Evolutionary conservation across 2,113 vertebrate species (phyloP).

Genomic region (Epinephelus cyanopodus): DNA sequence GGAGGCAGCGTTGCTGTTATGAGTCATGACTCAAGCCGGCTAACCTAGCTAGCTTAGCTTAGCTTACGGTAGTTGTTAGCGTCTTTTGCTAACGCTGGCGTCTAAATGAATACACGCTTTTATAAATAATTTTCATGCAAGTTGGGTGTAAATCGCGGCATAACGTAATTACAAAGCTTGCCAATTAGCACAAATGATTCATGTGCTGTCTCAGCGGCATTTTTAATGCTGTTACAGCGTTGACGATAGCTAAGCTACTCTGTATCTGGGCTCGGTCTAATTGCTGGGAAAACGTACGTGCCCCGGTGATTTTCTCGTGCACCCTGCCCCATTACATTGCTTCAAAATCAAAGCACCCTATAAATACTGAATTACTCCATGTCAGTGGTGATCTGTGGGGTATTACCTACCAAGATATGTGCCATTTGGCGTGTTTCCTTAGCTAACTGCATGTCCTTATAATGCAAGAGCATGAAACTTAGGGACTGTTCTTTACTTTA

Average conservation of each 20-base stretch:
- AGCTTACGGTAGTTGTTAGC: constrained; percentile 57
- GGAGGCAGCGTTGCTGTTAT: constrained; percentile 11
- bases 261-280: constrained; percentile 75
- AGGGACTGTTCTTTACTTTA: too few relatives aligned
- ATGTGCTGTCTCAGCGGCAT: neutral
- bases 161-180: fast-evolving
- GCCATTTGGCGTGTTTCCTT: neutral
- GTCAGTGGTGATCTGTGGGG: fast-evolving
- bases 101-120: constrained; percentile 8
- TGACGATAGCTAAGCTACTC: constrained; percentile 34
- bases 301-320: neutral
- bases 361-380: neutral
- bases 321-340: neutral
- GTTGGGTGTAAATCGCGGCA: fast-evolving
- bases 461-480: neutral
- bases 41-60: constrained; percentile 75
- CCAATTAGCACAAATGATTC: fast-evolving
- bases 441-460: neutral
- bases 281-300: constrained; percentile 66
- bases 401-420: too few relatives aligned
- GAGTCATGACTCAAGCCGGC: constrained; percentile 72
- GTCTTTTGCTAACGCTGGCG: constrained; percentile 41
- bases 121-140: neutral
- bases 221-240: neutral
- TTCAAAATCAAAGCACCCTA: neutral